These are phyloP conservation scores for Sinotaia quadrata DNA, from an alignment of 2,888 invertebrate genomes.

Conservation along the genomic window DNA sequence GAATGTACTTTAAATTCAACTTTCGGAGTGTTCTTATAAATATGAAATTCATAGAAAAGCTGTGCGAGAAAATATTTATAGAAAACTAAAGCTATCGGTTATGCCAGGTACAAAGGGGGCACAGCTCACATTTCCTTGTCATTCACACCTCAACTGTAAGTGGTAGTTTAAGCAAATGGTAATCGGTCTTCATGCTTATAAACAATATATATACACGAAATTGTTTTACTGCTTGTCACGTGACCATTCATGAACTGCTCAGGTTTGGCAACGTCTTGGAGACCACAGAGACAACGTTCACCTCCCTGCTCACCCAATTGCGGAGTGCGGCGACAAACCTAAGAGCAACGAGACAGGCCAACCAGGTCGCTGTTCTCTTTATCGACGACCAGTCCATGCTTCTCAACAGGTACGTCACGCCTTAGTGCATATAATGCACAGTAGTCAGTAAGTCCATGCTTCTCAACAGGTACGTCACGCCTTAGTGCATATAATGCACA, in stretches of 20 bases:
- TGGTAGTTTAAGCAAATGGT: too few species aligned
- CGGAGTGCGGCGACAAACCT: constrained; percentile 15
- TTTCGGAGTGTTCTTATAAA: too few species aligned
- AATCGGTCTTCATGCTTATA: too few species aligned
- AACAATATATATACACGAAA: neutral
- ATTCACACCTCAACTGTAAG: too few species aligned
- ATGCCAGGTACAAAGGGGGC: too few species aligned
- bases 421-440: neutral
- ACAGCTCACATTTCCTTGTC: too few species aligned
- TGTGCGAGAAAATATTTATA: too few species aligned
- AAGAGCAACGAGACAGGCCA: constrained; percentile 40
- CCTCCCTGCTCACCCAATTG: constrained; percentile 31
- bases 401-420: constrained; percentile 26
- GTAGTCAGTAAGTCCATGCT: neutral
- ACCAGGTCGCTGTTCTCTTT: constrained; percentile 55
- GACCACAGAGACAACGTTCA: constrained; percentile 25
- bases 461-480: neutral
- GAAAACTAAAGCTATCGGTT: too few species aligned
- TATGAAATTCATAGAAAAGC: too few species aligned
- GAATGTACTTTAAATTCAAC: too few species aligned
- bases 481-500: neutral
- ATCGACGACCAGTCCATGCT: constrained; percentile 46
- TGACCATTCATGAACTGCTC: too few species aligned
- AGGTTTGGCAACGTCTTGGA: constrained; percentile 27
- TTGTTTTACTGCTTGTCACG: neutral